Conservation (phyloP, 2,797 vertebrate species). For the Macroramphosus scolopax region DNA sequence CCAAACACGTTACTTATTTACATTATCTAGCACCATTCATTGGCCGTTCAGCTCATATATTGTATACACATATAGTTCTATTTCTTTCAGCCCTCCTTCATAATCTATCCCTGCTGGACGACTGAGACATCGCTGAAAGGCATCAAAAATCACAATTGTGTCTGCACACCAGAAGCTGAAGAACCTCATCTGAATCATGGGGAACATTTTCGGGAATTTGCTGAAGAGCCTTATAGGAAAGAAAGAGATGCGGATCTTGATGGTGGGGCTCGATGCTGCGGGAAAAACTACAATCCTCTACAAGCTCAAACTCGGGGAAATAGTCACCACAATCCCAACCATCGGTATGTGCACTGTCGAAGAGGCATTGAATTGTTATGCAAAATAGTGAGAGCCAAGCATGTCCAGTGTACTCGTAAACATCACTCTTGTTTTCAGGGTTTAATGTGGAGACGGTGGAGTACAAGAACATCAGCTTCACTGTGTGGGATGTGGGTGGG, state of each 20-base stretch:
- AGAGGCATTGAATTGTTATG: not conserved
- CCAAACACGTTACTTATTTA: conserved; percentile 11
- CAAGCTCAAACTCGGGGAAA: conserved; percentile 96
- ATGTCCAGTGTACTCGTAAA: conserved; percentile 7
- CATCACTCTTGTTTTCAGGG: conserved; percentile 55
- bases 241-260: conserved; percentile 98
- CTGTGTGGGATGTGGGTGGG: conserved; percentile 85
- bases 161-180: conserved; percentile 25
- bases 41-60: not conserved
- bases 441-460: conserved; percentile 84
- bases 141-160: conserved; percentile 12
- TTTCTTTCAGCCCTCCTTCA: conserved; percentile 36
- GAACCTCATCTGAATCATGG: conserved; percentile 81
- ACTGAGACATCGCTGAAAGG: conserved; percentile 16
- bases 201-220: conserved; percentile 94
- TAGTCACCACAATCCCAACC: conserved; percentile 96
- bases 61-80: not conserved
- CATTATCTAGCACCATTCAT: too few relatives aligned
- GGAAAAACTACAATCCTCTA: conserved; percentile 98
- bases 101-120: conserved; percentile 25
- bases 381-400: too few relatives aligned
- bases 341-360: conserved; percentile 87
- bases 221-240: conserved; percentile 95
- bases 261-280: conserved; percentile 95
- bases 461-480: conserved; percentile 85